phyloP scores from a whole-genome alignment of 2,113 vertebrate genomes.

The Gorsachius goisagi region DNA sequence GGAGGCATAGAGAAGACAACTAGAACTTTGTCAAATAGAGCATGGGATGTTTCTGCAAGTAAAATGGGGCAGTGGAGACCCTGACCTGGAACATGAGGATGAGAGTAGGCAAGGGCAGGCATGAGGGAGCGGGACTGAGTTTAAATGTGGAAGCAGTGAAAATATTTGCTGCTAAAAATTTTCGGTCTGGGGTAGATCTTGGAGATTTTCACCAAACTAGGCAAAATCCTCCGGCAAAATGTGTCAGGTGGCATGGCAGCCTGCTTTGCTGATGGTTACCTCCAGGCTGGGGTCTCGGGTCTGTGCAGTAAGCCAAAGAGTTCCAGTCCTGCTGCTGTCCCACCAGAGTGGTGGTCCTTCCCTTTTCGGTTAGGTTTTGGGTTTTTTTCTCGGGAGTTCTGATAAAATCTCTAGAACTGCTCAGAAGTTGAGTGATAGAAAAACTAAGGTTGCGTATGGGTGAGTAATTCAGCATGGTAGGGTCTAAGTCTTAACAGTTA shows the following conservation, averaged over 20 bases:
- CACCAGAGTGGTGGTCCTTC: not conserved
- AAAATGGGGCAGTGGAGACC: not conserved
- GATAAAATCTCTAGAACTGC: not conserved
- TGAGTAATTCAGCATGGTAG: not conserved
- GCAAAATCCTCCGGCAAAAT: not conserved
- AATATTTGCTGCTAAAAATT: not conserved
- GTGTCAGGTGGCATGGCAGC: not conserved
- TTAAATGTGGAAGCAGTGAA: not conserved
- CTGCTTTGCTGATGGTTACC: not conserved
- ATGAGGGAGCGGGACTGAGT: not conserved
- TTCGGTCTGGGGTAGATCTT: not conserved
- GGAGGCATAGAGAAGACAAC: rapidly evolving
- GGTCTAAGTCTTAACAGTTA: not conserved
- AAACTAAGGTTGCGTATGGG: not conserved
- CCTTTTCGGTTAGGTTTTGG: not conserved
- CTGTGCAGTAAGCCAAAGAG: not conserved
- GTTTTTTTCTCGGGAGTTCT: not conserved
- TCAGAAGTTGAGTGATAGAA: not conserved
- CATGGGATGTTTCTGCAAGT: not conserved
- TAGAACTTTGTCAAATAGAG: not conserved
- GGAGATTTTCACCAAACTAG: not conserved
- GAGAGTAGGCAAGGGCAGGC: not conserved
- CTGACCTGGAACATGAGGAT: not conserved
- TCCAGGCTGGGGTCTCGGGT: rapidly evolving
- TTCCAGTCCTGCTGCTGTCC: not conserved